These are phyloP conservation scores for Rachycentron canadum DNA, from an alignment of 2,797 vertebrate species.

Conservation along the genomic window DNA sequence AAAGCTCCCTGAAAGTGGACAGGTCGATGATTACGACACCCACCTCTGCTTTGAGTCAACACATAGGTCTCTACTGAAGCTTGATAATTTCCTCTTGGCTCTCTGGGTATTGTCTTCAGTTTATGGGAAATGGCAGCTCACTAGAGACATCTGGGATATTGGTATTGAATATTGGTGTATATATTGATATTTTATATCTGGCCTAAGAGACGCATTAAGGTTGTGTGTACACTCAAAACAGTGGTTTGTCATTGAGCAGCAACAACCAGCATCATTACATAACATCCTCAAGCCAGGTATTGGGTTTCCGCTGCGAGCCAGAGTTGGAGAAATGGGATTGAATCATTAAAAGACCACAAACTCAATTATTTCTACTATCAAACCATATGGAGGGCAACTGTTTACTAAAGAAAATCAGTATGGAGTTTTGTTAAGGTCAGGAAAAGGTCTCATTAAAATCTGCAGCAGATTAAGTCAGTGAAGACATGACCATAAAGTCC, in stretches of 20 bases:
- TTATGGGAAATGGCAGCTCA: conserved; percentile 26
- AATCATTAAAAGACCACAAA: conserved; percentile 37
- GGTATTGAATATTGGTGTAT: conserved; percentile 21
- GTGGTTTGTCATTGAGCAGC: conserved; percentile 31
- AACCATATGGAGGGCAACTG: conserved; percentile 9
- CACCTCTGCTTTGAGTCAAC: conserved; percentile 54
- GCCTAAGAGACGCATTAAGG: conserved; percentile 7
- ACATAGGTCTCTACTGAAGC: conserved; percentile 34
- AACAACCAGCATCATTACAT: background rate
- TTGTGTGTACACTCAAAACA: conserved; percentile 28
- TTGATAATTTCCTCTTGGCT: conserved; percentile 19
- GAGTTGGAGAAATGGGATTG: conserved; percentile 5
- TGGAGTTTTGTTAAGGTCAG: conserved; percentile 34
- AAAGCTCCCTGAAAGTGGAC: conserved; percentile 23
- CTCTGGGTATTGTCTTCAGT: conserved; percentile 6
- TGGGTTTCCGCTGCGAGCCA: conserved; percentile 34
- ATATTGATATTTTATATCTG: too few species aligned
- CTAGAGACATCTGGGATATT: conserved; percentile 27
- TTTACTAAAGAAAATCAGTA: conserved; percentile 40
- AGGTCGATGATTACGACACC: conserved; percentile 48
- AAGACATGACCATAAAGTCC: background rate
- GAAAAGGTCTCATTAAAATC: conserved; percentile 19
- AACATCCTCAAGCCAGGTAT: conserved; percentile 12
- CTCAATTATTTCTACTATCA: conserved; percentile 30
- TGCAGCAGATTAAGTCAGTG: conserved; percentile 3